A percentile compares a stretch with the other conserved stretches of the same genome.
Conservation (phyloP, 1,140 invertebrate species). For the Telenomus remus region DNA sequence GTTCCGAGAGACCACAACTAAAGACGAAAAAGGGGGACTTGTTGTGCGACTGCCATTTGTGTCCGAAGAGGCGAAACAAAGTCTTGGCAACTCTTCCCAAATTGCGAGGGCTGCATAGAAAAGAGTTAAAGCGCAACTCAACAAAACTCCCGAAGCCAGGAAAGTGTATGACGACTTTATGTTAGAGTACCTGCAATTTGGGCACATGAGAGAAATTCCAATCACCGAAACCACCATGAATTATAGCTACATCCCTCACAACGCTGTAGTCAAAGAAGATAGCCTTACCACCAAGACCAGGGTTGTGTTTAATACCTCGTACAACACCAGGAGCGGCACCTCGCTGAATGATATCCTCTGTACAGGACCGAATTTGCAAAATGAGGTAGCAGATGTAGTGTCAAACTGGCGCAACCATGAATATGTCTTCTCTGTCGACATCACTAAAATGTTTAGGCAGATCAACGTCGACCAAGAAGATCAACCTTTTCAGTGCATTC, state of each 20-base stretch:
- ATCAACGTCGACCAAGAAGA: neutral
- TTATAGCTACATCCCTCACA: neutral
- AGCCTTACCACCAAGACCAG: constrained; percentile 62
- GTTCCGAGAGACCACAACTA: neutral
- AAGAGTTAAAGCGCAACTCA: no score
- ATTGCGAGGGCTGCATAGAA: no score
- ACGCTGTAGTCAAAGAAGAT: constrained; percentile 59
- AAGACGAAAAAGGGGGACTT: neutral
- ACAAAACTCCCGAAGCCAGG: neutral
- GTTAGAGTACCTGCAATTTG: neutral
- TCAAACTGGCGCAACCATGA: neutral
- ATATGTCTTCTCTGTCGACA: neutral
- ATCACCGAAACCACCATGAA: neutral
- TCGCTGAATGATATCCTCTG: neutral
- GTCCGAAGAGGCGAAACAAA: neutral
- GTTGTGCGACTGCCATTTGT: neutral
- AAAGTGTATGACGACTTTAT: constrained; percentile 3
- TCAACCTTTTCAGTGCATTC: neutral
- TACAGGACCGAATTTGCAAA: neutral
- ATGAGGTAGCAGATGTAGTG: neutral
- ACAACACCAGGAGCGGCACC: neutral
- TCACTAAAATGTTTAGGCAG: constrained; percentile 3
- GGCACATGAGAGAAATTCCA: neutral
- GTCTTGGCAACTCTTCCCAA: neutral
- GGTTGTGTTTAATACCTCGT: constrained; percentile 65